phyloP scores from a whole-genome alignment of 1,140 invertebrate species.

The Brachionus manjavacas region DNA sequence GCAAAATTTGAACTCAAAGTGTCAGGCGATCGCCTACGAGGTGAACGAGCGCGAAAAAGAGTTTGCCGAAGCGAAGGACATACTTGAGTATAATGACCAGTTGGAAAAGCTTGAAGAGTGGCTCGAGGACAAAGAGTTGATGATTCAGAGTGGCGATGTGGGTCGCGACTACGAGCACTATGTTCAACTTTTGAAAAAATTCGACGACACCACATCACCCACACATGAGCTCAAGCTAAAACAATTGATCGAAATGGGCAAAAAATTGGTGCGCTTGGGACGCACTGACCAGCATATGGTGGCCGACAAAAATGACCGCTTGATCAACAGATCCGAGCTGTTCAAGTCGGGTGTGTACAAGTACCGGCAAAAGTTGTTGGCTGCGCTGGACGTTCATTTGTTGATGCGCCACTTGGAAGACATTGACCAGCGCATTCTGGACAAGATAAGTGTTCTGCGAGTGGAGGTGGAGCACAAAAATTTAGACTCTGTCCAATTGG shows the following conservation, averaged over 20 bases:
- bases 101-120: slow-evolving; percentile 97
- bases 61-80: slow-evolving; percentile 91
- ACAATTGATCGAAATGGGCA: slow-evolving; percentile 76
- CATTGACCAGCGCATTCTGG: neutral
- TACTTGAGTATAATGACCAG: slow-evolving; percentile 92
- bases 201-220: slow-evolving; percentile 80
- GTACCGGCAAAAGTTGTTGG: slow-evolving; percentile 67
- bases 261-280: slow-evolving; percentile 84
- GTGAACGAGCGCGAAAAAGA: slow-evolving; percentile 69
- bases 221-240: slow-evolving; percentile 85
- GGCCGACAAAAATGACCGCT: slow-evolving; percentile 69
- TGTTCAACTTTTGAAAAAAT: slow-evolving; percentile 90
- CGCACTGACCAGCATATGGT: slow-evolving; percentile 69
- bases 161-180: slow-evolving; percentile 98
- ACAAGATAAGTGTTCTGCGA: slow-evolving; percentile 16
- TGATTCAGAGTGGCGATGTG: slow-evolving; percentile 84
- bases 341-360: neutral
- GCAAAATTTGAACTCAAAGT: slow-evolving; percentile 19
- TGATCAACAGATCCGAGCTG: slow-evolving; percentile 50
- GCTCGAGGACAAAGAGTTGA: slow-evolving; percentile 98
- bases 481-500: slow-evolving; percentile 22
- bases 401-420: slow-evolving; percentile 17
- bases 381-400: slow-evolving; percentile 82
- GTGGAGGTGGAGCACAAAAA: slow-evolving; percentile 8
- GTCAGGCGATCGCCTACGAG: neutral